These are phyloP conservation scores for Epinotia demarniana DNA, from an alignment of 2,888 invertebrate species.

Conservation along the genomic window DNA sequence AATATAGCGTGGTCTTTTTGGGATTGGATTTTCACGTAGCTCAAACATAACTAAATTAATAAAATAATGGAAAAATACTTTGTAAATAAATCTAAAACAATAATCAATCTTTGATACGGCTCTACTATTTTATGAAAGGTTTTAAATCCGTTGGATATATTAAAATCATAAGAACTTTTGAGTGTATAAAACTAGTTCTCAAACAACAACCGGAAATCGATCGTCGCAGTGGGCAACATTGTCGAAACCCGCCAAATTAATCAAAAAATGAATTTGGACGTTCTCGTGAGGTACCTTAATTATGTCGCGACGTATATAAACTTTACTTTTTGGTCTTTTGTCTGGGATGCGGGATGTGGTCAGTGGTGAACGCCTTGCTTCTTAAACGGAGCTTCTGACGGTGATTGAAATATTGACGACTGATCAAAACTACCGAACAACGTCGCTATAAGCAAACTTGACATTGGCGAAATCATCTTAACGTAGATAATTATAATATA, in stretches of 20 bases:
- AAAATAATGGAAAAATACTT: neutral
- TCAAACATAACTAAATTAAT: conserved; percentile 12
- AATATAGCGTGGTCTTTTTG: neutral
- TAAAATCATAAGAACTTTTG: neutral
- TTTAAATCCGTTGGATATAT: neutral
- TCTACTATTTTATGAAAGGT: neutral
- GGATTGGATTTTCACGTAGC: neutral
- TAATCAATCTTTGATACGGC: neutral
- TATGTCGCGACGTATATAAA: no score
- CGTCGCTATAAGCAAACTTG: no score
- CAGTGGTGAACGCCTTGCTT: no score
- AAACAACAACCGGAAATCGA: conserved; percentile 6
- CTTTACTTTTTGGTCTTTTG: no score
- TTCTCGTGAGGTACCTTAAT: no score
- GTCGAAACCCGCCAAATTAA: conserved; percentile 2
- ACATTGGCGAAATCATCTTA: no score
- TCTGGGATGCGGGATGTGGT: no score
- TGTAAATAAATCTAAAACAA: no score
- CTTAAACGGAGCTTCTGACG: no score
- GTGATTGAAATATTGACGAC: no score
- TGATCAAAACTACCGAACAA: no score
- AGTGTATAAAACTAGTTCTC: neutral
- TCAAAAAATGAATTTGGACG: neutral
- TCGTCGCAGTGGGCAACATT: neutral
- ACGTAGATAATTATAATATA: no score